Evolutionary conservation across 2,797 vertebrate genomes (phyloP).

Genomic region (Balearica regulorum): DNA sequence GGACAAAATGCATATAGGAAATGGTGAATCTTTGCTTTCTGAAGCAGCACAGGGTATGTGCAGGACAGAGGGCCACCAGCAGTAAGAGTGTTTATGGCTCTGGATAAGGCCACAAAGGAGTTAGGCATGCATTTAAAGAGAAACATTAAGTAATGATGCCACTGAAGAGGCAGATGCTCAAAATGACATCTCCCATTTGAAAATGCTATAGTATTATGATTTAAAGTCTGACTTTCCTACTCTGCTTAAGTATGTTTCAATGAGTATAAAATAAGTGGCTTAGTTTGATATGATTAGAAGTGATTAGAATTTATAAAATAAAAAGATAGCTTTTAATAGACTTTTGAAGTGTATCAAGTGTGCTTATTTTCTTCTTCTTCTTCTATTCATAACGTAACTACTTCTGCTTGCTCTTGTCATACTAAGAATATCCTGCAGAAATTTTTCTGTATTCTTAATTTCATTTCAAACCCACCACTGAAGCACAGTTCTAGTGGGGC

Average conservation of each 20-base stretch:
- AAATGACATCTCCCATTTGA: background rate
- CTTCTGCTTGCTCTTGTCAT: background rate
- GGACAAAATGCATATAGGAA: background rate
- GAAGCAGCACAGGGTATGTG: background rate
- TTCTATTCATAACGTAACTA: background rate
- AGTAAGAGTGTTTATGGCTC: background rate
- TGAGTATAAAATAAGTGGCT: background rate
- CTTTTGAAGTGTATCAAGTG: background rate
- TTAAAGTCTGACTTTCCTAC: background rate
- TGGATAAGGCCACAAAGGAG: background rate
- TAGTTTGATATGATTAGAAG: background rate
- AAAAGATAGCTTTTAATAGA: background rate
- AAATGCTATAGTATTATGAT: background rate
- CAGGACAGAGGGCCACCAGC: background rate
- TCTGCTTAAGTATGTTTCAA: background rate
- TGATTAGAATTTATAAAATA: background rate
- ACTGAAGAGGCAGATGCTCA: background rate
- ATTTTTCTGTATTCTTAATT: background rate
- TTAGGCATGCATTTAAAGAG: background rate
- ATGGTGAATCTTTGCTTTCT: background rate
- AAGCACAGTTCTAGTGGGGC: background rate
- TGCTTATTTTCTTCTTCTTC: background rate
- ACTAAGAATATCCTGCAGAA: background rate
- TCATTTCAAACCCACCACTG: background rate
- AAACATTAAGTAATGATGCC: background rate